Evolutionary conservation across 2,797 vertebrate species (phyloP), one percentile per base, ranked within the genome.

Genomic region (Typhlichthys subterraneus): DNA sequence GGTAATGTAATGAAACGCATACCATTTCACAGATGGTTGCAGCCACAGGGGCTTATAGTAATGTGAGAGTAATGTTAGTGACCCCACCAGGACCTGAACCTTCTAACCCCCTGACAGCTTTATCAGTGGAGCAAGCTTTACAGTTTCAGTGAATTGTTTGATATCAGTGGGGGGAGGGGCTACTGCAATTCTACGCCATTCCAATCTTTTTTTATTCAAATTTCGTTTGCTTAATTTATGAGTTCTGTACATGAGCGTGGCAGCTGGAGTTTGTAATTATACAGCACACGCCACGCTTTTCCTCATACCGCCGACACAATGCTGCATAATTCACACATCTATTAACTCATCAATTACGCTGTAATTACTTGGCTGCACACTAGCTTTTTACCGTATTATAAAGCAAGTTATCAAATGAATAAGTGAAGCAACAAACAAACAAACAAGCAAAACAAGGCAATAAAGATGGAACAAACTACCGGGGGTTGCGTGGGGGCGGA

Each of bases 331-430:
- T 90, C 86, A 90, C 80, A 82, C 59, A 75, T 85, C 83, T 86
- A 88, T 91, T 87, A 89, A 84, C 79, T 89, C 87, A 91, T 91
- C 87, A 91, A 88, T 92, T 90, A 91, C 77, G 67, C 72, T 82
- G 82, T 85, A 91, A 90, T 90, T 91, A 89, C 71, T 72, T 80
- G 81, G 81, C 86, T 80, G 83, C 82, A 77, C 75, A 79, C 79
- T 70, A 73, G 81, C 72, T 83, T 85, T 83, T 88, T 81, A 81
- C 67, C 70, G 76, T 81, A 83, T 85, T 87, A 88, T 89, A 80
- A 89, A 81, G 79, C 79, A 78, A 83, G 79, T 69, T 61, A 78
- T 86, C 73, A 74, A 82, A 87, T 84, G 75, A 87, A 80, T 79
- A 83, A 78, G 74, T 82, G 76, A 84, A 75, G 76, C 71, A 80